Conservation (phyloP, 2,888 invertebrate species). For the Nephrocerus scutellatus region DNA sequence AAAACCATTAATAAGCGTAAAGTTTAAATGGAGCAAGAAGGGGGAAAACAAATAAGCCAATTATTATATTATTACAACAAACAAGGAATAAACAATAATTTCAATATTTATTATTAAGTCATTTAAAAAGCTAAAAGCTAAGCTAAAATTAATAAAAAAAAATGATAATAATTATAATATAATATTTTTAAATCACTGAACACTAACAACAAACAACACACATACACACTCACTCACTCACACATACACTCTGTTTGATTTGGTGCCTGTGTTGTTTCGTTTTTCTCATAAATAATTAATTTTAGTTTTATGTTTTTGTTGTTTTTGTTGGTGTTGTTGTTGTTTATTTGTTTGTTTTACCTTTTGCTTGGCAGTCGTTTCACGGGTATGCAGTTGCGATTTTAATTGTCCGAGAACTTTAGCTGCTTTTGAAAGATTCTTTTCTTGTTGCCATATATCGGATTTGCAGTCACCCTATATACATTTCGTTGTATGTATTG, state of each 20-base stretch:
- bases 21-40: constrained; percentile 2
- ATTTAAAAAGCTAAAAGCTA: constrained; percentile 11
- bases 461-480: constrained; percentile 47
- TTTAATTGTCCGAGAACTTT: constrained; percentile 52
- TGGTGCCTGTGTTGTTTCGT: constrained; percentile 3
- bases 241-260: constrained; percentile 14
- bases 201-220: constrained; percentile 1
- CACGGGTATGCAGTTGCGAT: constrained; percentile 49
- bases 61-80: constrained; percentile 2
- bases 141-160: constrained; percentile 3
- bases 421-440: constrained; percentile 52
- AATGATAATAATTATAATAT: neutral
- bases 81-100: neutral
- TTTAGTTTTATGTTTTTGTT: constrained; percentile 11
- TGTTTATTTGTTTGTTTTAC: constrained; percentile 32
- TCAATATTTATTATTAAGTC: too few relatives aligned
- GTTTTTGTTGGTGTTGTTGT: constrained; percentile 13
- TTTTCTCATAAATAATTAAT: constrained; percentile 2
- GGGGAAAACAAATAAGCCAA: constrained; percentile 1
- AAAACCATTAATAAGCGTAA: neutral
- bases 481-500: constrained; percentile 19
- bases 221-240: neutral
- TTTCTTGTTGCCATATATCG: constrained; percentile 50
- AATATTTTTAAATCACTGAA: neutral
- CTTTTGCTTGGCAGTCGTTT: constrained; percentile 48